A percentile compares a stretch with the other conserved stretches of the same genome.
Evolutionary conservation across 2,888 invertebrate species (phyloP).

Genomic region (Enchytraeus crypticus): DNA sequence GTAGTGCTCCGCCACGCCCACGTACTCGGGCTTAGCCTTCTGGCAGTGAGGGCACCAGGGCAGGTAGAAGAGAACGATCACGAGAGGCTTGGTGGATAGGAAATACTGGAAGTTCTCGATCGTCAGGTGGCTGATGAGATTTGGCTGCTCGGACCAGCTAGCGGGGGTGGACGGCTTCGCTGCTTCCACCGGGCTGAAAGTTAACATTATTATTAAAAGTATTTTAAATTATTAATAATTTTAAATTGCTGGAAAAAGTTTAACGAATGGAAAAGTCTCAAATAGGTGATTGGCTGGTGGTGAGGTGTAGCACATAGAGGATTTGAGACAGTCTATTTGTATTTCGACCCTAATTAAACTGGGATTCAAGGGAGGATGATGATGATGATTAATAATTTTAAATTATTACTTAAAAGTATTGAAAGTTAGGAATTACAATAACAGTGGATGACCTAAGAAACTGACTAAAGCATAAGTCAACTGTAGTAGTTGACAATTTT

Average conservation of each 20-base stretch:
- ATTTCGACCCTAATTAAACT: no score
- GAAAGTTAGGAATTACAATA: background rate
- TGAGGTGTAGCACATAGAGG: no score
- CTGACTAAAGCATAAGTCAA: background rate
- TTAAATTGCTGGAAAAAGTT: no score
- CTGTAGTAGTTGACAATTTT: background rate
- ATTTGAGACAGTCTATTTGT: no score
- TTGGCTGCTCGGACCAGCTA: slow-evolving; percentile 67
- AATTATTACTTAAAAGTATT: no score
- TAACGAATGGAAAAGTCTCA: no score
- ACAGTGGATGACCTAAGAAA: background rate
- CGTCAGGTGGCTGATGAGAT: slow-evolving; percentile 67
- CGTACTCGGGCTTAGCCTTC: slow-evolving; percentile 72
- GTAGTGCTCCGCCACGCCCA: slow-evolving; percentile 65
- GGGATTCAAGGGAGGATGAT: no score
- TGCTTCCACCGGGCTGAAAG: slow-evolving; percentile 4
- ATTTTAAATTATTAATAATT: background rate
- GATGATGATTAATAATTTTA: no score
- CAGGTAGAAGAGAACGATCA: slow-evolving; percentile 80
- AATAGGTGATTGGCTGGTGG: no score
- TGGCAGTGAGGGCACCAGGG: slow-evolving; percentile 89
- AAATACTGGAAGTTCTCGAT: slow-evolving; percentile 63
- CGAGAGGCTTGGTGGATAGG: slow-evolving; percentile 74
- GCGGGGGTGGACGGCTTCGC: slow-evolving; percentile 56
- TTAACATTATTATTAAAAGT: background rate